These are phyloP conservation scores for Hydriomena furcata DNA, from an alignment of 2,888 invertebrate species.

Conservation along the genomic window DNA sequence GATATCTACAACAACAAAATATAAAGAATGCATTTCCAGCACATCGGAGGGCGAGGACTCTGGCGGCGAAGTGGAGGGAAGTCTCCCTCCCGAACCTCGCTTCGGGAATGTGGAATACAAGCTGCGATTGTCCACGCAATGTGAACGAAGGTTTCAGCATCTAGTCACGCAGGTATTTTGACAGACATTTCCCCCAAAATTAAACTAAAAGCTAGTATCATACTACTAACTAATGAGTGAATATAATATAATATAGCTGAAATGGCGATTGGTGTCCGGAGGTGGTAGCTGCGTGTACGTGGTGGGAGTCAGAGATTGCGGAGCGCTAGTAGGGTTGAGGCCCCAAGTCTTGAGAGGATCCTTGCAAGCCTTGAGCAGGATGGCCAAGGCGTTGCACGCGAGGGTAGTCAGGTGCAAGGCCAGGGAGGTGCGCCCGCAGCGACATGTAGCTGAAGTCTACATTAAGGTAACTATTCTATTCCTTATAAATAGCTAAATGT, in stretches of 20 bases:
- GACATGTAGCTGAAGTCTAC: constrained; percentile 91
- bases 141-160: constrained; percentile 94
- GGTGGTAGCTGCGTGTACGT: constrained; percentile 99
- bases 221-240: not conserved
- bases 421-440: constrained; percentile 63
- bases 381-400: constrained; percentile 95
- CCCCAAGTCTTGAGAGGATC: constrained; percentile 94
- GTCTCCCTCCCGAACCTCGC: constrained; percentile 95
- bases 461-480: no score
- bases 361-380: constrained; percentile 91
- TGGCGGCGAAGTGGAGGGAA: constrained; percentile 71
- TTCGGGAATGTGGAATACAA: constrained; percentile 98
- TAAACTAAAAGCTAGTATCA: no score
- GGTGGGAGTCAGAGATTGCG: constrained; percentile 96
- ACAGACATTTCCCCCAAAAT: no score
- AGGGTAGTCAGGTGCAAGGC: constrained; percentile 73
- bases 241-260: constrained; percentile 85
- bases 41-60: constrained; percentile 66
- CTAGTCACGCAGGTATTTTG: constrained; percentile 96
- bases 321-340: constrained; percentile 92
- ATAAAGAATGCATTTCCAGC: constrained; percentile 48
- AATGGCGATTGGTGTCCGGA: constrained; percentile 95
- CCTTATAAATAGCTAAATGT: no score
- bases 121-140: constrained; percentile 95
- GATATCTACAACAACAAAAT: no score